Evolutionary conservation across 2,113 vertebrate species (phyloP).

Genomic region (Ochotona princeps): DNA sequence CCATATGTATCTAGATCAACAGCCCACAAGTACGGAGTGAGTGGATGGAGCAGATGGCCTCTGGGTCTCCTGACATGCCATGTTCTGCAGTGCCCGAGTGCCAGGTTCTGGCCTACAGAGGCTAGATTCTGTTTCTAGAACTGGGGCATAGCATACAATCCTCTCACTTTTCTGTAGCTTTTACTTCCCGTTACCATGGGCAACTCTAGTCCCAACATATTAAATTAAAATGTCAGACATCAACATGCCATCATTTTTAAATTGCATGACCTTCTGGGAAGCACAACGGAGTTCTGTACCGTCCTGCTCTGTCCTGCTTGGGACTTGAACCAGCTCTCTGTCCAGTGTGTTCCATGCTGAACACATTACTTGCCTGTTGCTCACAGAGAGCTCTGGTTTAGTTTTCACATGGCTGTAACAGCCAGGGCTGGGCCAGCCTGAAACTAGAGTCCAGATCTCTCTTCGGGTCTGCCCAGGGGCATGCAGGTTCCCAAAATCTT

Average conservation of each 20-base stretch:
- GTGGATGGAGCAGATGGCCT: background rate
- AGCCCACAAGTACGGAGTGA: background rate
- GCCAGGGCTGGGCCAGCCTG: no score
- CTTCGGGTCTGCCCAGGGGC: no score
- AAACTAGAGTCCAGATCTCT: no score
- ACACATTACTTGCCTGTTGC: background rate
- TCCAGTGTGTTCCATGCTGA: background rate
- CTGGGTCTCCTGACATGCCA: background rate
- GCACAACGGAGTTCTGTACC: background rate
- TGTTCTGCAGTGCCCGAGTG: background rate
- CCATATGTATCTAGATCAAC: background rate
- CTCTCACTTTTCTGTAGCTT: background rate
- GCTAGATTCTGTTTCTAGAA: background rate
- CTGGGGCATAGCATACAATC: background rate
- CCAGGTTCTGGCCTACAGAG: background rate
- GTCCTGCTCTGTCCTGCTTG: no score
- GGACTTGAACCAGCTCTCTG: background rate
- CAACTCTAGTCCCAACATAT: background rate
- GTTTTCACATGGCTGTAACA: no score
- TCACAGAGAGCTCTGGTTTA: no score
- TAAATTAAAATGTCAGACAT: background rate
- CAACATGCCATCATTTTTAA: background rate
- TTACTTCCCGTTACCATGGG: no score
- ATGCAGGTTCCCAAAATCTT: no score
- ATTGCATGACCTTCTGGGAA: background rate